Evolutionary conservation across 2,797 vertebrate species (phyloP).

Genomic region (Lindbergichthys nudifrons): DNA sequence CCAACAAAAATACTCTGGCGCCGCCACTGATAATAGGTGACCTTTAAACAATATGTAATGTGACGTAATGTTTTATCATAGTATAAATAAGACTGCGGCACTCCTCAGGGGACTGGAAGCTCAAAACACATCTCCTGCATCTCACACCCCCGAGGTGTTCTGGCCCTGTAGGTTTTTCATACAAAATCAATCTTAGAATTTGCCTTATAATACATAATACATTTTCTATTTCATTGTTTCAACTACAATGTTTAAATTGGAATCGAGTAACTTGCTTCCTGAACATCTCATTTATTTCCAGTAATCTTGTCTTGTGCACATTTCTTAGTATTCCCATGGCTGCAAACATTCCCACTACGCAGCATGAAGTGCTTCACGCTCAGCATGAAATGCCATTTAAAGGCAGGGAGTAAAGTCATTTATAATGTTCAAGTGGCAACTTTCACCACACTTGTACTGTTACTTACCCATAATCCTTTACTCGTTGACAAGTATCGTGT

Average conservation of each 20-base stretch:
- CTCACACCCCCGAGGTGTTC: background rate
- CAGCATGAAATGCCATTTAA: conserved; percentile 15
- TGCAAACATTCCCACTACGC: conserved; percentile 1
- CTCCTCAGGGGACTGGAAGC: background rate
- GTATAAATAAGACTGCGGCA: no score
- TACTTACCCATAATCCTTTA: background rate
- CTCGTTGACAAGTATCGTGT: background rate
- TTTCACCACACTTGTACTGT: background rate
- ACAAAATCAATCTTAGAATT: background rate
- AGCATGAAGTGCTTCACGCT: conserved; percentile 2
- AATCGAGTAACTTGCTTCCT: background rate
- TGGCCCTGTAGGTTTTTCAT: background rate
- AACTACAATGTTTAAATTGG: background rate
- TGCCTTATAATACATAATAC: background rate
- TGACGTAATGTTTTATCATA: no score
- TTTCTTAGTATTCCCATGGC: background rate
- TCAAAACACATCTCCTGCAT: background rate
- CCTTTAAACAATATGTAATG: no score
- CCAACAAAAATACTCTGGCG: no score
- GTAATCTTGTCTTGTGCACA: background rate
- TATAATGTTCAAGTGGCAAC: background rate
- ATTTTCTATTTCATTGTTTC: background rate
- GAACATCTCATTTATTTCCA: background rate
- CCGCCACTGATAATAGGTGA: no score
- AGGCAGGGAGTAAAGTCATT: background rate